Evolutionary conservation across 1,140 invertebrate genomes (phyloP), one percentile per base, ranked within the genome.

Genomic region (Brachionus paranguensis): DNA sequence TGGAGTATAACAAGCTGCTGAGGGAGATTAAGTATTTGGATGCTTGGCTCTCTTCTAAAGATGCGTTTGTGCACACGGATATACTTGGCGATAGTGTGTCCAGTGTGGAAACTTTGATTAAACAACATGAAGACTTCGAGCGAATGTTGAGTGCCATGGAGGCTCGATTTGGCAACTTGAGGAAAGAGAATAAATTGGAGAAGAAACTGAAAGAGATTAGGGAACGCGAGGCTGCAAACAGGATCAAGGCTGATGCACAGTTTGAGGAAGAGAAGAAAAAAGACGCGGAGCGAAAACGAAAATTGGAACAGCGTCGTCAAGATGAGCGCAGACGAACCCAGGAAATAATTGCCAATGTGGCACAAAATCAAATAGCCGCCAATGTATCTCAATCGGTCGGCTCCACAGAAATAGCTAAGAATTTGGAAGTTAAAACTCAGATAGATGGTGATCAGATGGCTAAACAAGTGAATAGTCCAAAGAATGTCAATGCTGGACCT

Each of bases 61-160:
- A 81, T 37, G 24, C n/a, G 10, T 81, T 8, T 68, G 78, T 84
- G 6, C 43, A 74, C 12, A 84, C 65, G 11, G 45, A 84, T 10
- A 50, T 84, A 12, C n/a, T 72, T 7, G 81, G 65, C n/a, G 81
- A 84, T 55, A 84, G 47, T 84, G 45, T 84, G 7, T 12, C 43
- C 14, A 84, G 65, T 55, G 60, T 84, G 20, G 68, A 84, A 17
- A 20, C 3, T n/a, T 55, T 70, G 45, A 11, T 84, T 6, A 84
- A 84, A 41, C 81, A 84, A 41, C 81, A 84, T 37, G 81, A 84
- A 37, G 81, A 84, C 27, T 68, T 84, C 27, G 65, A 70, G 64
- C 14, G 53, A 24, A 53, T 84, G 81, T 33, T 84, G 5, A 24
- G 24, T 7, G 81, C 60, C 14, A 84, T 70, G 65, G 45, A 72